Evolutionary conservation across 2,888 invertebrate genomes (phyloP).

Genomic region (Tetheella fluctuosa): DNA sequence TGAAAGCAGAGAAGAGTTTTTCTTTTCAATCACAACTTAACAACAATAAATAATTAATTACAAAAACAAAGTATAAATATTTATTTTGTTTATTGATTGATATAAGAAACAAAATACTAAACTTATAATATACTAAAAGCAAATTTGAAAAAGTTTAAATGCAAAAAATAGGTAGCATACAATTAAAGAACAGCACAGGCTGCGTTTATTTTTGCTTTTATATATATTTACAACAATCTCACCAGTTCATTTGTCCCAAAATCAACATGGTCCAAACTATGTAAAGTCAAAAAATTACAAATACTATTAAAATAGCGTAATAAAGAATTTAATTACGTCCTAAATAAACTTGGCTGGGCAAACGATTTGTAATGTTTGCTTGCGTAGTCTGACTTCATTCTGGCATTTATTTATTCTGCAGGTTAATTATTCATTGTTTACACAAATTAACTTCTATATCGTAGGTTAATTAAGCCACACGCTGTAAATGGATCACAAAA

Average conservation of each 20-base stretch:
- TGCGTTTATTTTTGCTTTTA: too few relatives aligned
- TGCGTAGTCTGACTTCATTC: conserved; percentile 18
- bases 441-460: background rate
- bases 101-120: too few relatives aligned
- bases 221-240: background rate
- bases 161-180: too few relatives aligned
- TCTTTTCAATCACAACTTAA: too few relatives aligned
- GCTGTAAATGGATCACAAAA: background rate
- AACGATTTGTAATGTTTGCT: conserved; percentile 20
- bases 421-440: background rate
- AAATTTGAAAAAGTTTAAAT: too few relatives aligned
- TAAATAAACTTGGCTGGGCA: conserved; percentile 30
- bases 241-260: background rate
- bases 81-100: too few relatives aligned
- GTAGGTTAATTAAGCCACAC: background rate
- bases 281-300: conserved; percentile 18
- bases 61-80: too few relatives aligned
- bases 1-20: too few relatives aligned
- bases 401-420: background rate
- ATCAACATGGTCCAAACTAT: background rate
- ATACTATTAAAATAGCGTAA: conserved; percentile 29
- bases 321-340: conserved; percentile 39
- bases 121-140: too few relatives aligned
- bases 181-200: too few relatives aligned
- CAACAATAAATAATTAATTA: too few relatives aligned